Evolutionary conservation across 2,888 invertebrate species (phyloP).

Genomic region (Alsophila aescularia): DNA sequence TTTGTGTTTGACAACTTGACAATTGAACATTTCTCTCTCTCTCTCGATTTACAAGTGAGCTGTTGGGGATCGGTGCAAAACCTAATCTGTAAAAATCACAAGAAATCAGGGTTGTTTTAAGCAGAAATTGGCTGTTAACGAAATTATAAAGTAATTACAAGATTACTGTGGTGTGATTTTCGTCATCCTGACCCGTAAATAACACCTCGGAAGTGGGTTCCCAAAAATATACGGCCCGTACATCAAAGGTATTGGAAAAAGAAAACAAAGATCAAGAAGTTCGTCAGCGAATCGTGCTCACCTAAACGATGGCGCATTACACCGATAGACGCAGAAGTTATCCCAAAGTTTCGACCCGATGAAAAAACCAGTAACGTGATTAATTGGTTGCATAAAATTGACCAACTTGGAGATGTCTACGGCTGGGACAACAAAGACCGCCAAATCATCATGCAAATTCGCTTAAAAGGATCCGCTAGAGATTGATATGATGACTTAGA

Average conservation of each 20-base stretch:
- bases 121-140: too few species aligned
- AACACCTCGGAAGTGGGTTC: background rate
- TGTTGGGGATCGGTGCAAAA: too few species aligned
- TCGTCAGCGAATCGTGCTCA: background rate
- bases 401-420: constrained; percentile 44
- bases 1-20: too few species aligned
- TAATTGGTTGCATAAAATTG: constrained; percentile 45
- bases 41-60: too few species aligned
- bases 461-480: constrained; percentile 39
- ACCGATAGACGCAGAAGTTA: constrained; percentile 27
- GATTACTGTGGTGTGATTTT: too few species aligned
- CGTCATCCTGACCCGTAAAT: too few species aligned
- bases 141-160: too few species aligned
- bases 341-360: constrained; percentile 36
- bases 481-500: constrained; percentile 42
- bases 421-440: constrained; percentile 33
- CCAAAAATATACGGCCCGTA: background rate
- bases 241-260: constrained; percentile 14
- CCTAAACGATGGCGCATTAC: constrained; percentile 27
- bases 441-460: constrained; percentile 37
- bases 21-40: too few species aligned
- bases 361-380: constrained; percentile 30
- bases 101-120: too few species aligned
- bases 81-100: too few species aligned
- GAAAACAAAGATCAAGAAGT: background rate